A percentile compares a stretch with the other conserved stretches of the same genome.
Conservation (phyloP, 2,797 vertebrate species). For the Neostethus bicornis region DNA sequence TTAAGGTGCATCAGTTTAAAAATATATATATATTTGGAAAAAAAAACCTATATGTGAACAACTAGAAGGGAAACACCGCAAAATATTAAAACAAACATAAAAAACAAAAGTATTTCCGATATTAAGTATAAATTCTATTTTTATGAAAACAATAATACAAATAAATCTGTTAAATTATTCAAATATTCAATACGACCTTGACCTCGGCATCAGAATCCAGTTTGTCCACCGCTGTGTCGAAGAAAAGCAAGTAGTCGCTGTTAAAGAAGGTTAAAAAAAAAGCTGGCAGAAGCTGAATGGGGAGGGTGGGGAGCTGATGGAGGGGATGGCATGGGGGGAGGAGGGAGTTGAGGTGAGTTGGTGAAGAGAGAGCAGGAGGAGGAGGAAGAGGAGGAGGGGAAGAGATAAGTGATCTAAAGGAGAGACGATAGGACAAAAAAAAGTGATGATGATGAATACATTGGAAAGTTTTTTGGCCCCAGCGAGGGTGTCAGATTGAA, state of each 20-base stretch:
- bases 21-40: not conserved
- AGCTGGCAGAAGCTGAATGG: conserved; percentile 70
- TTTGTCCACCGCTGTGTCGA: conserved; percentile 76
- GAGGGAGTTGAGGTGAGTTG: conserved; percentile 50
- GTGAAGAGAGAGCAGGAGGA: conserved; percentile 63
- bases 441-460: conserved; percentile 97
- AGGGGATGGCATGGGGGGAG: conserved; percentile 44
- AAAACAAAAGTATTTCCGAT: not conserved
- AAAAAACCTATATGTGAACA: not conserved
- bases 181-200: conserved; percentile 72
- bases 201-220: conserved; percentile 71
- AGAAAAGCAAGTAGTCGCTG: conserved; percentile 80
- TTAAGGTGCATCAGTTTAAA: conserved; percentile 20
- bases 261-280: conserved; percentile 84
- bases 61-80: not conserved
- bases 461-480: conserved; percentile 99
- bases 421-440: conserved; percentile 89
- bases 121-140: not conserved
- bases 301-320: conserved; percentile 43
- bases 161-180: not conserved
- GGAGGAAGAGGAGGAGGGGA: conserved; percentile 83
- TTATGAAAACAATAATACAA: not conserved
- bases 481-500: conserved; percentile 99
- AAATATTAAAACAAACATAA: not conserved
- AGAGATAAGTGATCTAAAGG: conserved; percentile 94